Evolutionary conservation across 2,113 vertebrate species (phyloP).

Genomic region (Sphyrna mokarran): DNA sequence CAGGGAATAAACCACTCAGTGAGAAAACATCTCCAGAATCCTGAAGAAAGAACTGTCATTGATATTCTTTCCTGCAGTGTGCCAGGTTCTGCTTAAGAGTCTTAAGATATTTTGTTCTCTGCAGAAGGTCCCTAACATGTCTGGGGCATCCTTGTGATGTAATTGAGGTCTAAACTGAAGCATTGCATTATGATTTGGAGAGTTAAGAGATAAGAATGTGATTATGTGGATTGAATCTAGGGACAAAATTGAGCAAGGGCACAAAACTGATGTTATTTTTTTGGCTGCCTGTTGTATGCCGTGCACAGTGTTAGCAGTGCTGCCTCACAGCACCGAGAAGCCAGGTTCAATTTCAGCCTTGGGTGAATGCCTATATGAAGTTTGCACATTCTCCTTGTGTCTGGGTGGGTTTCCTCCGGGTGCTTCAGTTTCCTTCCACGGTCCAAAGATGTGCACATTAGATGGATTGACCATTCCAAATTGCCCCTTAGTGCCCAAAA

Average conservation of each 20-base stretch:
- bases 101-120: neutral
- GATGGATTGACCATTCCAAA: too few relatives aligned
- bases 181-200: neutral
- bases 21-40: neutral
- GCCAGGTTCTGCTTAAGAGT: neutral
- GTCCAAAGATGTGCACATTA: too few relatives aligned
- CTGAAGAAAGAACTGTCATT: neutral
- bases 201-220: neutral
- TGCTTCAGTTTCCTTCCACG: too few relatives aligned
- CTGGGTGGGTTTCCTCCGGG: too few relatives aligned
- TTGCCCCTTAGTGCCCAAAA: too few relatives aligned
- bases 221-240: neutral
- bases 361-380: too few relatives aligned
- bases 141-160: neutral
- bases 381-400: too few relatives aligned
- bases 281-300: neutral
- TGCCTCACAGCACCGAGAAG: too few relatives aligned
- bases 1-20: neutral
- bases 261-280: neutral
- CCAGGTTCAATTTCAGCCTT: too few relatives aligned
- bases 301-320: too few relatives aligned
- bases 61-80: neutral
- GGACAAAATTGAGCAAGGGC: neutral
- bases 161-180: neutral
- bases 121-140: neutral